phyloP scores from a whole-genome alignment of 2,797 vertebrate genomes.

The Lates japonicus region DNA sequence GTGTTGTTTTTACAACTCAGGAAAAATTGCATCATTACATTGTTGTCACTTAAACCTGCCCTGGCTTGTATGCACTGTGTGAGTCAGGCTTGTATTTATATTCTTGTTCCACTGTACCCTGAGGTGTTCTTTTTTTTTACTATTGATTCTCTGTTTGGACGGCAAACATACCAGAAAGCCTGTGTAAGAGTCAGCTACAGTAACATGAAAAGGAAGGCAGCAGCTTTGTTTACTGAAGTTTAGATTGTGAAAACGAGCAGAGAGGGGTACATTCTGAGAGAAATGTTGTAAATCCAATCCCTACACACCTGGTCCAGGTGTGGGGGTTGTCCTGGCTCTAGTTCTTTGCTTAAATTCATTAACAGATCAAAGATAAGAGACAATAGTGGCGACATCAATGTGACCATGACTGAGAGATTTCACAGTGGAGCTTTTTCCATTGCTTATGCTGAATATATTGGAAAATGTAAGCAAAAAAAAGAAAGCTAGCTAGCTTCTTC shows the following conservation, averaged over 20 bases:
- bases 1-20: constrained; percentile 26
- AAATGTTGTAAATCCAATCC: background rate
- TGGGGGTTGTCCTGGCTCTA: background rate
- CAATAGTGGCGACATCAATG: background rate
- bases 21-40: constrained; percentile 45
- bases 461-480: too few relatives aligned
- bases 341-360: background rate
- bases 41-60: constrained; percentile 62
- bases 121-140: constrained; percentile 27
- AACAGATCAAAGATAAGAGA: background rate
- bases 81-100: constrained; percentile 36
- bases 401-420: background rate
- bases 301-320: background rate
- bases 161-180: constrained; percentile 42
- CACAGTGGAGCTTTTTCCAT: background rate
- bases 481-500: too few relatives aligned
- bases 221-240: constrained; percentile 21
- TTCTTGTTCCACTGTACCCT: constrained; percentile 34
- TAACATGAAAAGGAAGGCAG: constrained; percentile 24
- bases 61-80: constrained; percentile 27
- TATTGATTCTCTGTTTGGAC: constrained; percentile 38
- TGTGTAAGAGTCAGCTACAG: constrained; percentile 24
- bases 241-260: constrained; percentile 13
- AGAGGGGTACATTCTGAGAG: background rate
- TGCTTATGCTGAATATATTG: too few relatives aligned